Conservation (phyloP, 2,113 vertebrate species). For the Myrmophylax atrothorax region DNA sequence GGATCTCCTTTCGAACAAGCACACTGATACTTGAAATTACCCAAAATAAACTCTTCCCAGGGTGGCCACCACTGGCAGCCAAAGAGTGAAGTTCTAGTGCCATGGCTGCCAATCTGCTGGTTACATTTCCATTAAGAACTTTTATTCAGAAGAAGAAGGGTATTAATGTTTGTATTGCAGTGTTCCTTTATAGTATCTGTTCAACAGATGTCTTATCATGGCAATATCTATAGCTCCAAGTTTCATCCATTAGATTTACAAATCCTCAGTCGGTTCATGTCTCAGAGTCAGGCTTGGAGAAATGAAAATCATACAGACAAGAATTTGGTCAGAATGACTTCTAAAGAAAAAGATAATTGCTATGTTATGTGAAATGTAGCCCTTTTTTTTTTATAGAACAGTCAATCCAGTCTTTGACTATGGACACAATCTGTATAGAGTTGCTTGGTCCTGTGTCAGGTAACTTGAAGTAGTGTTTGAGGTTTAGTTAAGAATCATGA, state of each 20-base stretch:
- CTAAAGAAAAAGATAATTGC: not conserved
- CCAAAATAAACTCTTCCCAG: not conserved
- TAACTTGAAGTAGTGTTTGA: not conserved
- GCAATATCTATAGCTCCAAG: not conserved
- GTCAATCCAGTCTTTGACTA: not conserved
- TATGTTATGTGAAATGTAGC: not conserved
- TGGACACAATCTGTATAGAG: not conserved
- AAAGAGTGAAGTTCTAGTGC: not conserved
- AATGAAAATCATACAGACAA: not conserved
- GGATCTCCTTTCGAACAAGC: not conserved
- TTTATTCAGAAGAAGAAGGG: not conserved
- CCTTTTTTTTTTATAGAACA: not conserved
- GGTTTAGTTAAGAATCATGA: constrained; percentile 15
- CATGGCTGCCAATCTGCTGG: not conserved
- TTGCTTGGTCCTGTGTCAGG: not conserved
- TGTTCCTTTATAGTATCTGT: not conserved
- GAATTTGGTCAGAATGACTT: not conserved
- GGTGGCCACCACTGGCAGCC: not conserved
- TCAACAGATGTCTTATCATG: not conserved
- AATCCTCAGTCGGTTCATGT: not conserved
- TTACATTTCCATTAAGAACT: not conserved
- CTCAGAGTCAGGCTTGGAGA: not conserved
- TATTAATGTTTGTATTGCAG: not conserved
- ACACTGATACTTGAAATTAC: not conserved
- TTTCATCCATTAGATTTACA: not conserved